Percentiles rank a stretch among this genome's conserved stretches.
phyloP scores from a whole-genome alignment of 2,113 vertebrate genomes.

The Cyprinodon brontotheroides region DNA sequence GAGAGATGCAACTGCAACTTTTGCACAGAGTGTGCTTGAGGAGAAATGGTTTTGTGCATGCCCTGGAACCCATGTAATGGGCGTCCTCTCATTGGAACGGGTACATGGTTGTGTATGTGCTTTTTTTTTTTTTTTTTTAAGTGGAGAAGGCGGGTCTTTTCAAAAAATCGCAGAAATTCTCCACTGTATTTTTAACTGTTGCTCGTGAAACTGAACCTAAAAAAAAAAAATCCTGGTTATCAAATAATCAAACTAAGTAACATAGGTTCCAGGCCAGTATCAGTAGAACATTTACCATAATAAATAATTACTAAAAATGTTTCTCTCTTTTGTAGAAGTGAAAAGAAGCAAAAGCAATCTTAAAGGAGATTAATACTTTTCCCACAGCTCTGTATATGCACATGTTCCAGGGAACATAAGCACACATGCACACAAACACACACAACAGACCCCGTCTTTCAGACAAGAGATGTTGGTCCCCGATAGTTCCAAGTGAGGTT shows the following conservation, averaged over 20 bases:
- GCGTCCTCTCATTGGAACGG: too few relatives aligned
- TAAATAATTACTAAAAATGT: not conserved
- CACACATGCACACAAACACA: not conserved
- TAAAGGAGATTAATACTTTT: not conserved
- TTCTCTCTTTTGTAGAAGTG: too few relatives aligned
- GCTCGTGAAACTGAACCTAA: not conserved
- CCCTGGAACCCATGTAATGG: too few relatives aligned
- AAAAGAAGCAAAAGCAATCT: not conserved
- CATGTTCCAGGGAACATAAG: not conserved
- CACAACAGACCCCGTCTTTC: not conserved
- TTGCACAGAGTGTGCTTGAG: too few relatives aligned
- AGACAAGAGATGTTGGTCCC: conserved; percentile 20
- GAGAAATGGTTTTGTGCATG: too few relatives aligned
- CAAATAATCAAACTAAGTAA: not conserved
- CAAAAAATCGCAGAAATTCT: too few relatives aligned
- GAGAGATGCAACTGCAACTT: too few relatives aligned
- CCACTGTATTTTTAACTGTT: not conserved
- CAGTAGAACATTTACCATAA: not conserved
- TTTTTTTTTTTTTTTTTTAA: too few relatives aligned
- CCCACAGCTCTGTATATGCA: not conserved
- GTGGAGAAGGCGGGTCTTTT: too few relatives aligned
- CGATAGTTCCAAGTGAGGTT: conserved; percentile 38
- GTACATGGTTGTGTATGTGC: too few relatives aligned
- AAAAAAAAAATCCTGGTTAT: not conserved
- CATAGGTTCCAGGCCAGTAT: too few relatives aligned